These are phyloP conservation scores for Eubucco bourcierii DNA, from an alignment of 2,113 vertebrate species.

Conservation along the genomic window DNA sequence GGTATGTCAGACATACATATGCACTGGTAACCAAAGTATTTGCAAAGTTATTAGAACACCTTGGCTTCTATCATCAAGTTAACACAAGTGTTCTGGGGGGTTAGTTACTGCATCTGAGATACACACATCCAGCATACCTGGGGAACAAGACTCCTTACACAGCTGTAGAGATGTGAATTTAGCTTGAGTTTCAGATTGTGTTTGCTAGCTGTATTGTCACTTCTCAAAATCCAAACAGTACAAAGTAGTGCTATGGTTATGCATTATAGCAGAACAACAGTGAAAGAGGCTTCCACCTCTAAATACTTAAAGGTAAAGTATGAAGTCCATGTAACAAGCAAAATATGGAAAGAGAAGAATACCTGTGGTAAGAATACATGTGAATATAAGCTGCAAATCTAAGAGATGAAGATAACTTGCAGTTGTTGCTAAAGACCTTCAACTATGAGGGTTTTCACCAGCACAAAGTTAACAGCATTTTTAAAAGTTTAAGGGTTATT, in stretches of 20 bases:
- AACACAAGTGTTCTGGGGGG: neutral
- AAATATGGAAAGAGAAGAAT: neutral
- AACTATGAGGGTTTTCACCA: fast-evolving
- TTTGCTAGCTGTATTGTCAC: neutral
- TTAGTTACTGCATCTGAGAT: neutral
- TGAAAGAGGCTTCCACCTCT: neutral
- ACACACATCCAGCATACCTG: neutral
- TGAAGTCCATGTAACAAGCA: neutral
- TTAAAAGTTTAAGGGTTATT: neutral
- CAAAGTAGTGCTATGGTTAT: neutral
- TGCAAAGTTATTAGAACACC: slow-evolving; percentile 27
- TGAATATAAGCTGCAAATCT: neutral
- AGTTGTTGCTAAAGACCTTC: neutral
- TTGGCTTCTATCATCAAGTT: slow-evolving; percentile 2
- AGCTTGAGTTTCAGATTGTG: neutral
- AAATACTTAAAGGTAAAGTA: neutral
- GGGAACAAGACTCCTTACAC: neutral
- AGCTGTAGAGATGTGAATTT: neutral
- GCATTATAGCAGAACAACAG: neutral
- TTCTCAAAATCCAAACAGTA: neutral
- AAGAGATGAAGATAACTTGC: neutral
- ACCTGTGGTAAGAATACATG: neutral
- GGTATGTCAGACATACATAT: neutral
- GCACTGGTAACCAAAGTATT: neutral
- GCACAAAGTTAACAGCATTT: neutral